These are phyloP conservation scores for Corydoras maculifer DNA, from an alignment of 2,113 vertebrate species.

Conservation along the genomic window DNA sequence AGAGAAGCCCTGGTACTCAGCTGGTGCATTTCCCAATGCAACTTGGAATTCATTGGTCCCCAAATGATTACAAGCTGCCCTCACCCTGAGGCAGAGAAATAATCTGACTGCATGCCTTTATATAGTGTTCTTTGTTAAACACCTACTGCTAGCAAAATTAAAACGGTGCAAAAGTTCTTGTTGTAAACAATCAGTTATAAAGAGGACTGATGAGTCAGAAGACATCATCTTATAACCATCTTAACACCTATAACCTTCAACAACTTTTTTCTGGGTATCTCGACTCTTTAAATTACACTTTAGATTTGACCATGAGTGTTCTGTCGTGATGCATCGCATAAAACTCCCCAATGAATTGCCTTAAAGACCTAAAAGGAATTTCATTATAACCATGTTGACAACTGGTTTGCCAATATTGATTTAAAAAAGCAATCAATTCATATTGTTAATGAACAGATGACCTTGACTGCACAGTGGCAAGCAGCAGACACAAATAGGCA, in stretches of 20 bases:
- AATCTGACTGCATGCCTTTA: conserved; percentile 14
- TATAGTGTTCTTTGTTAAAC: conserved; percentile 19
- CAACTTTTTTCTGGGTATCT: background rate
- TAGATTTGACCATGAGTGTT: background rate
- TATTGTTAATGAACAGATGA: conserved; percentile 25
- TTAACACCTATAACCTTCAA: background rate
- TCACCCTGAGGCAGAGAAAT: conserved; percentile 13
- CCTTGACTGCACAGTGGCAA: conserved; percentile 10
- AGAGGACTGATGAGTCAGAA: background rate
- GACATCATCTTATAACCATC: background rate
- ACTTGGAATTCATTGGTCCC: conserved; percentile 26
- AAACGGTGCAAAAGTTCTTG: conserved; percentile 2
- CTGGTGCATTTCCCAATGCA: conserved; percentile 15
- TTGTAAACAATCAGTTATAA: background rate
- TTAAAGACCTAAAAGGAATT: background rate
- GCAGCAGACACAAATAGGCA: background rate
- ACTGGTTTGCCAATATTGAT: conserved; percentile 20
- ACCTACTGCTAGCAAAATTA: conserved; percentile 1
- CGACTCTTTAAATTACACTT: background rate
- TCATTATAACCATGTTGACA: conserved; percentile 11
- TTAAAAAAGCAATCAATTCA: conserved; percentile 14
- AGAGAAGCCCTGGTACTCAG: conserved; percentile 8
- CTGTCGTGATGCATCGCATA: background rate
- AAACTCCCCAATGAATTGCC: background rate
- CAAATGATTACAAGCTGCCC: conserved; percentile 24